Base-by-base conservation (phyloP, 2,797 vertebrate genomes). In the Microcaecilia unicolor region DNA sequence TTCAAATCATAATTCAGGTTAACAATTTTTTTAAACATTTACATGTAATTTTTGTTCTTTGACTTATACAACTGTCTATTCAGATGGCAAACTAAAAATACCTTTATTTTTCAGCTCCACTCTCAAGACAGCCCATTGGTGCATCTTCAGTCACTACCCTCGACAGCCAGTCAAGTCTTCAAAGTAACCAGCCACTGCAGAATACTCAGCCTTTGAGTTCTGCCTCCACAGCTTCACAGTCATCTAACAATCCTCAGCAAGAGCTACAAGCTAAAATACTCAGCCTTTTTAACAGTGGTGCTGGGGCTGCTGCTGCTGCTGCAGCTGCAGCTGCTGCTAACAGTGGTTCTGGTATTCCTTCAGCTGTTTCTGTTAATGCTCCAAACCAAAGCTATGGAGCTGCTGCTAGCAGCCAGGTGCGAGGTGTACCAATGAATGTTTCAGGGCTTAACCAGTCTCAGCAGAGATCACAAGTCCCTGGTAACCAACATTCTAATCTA, bases 211-310 rank as follows among this genome's bases (percentile, higher is more conserved):
- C 70, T 48, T 45, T 79, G 51, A 61, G 60, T 37, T 61, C 79
- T 38, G 61, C 68, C 70, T 1, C 64, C 28, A 46, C 65, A 56
- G 58, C 63, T 37, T 48, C 75, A 17, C 53, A 55, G 8, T 39
- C 51, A 9, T 55, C 72, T 37, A 68, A 73, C 43, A 83, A 54
- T 37, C 69, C 78, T 52, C 84, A 85, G 41, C 92, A 97, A 71
- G 94, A 98, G 77, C 86, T 98, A 44, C 96, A 98, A 69, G 93
- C 94, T 45, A 98, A 97, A 71, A 99, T 98, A 67, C 91, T 99
- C 60, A 99, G 94, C 55, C 84, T 99, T 35, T 99, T 99, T 66
- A 97, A 92, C 64, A 98, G 90, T 0, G 91, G 88, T 25, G 58
- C 71, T 0, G 76, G 74, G 1, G 35, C 47, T 0, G 27, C 51